These are phyloP conservation scores for Onychomys leucogaster DNA, from an alignment of 2,797 vertebrate genomes.

Conservation along the genomic window DNA sequence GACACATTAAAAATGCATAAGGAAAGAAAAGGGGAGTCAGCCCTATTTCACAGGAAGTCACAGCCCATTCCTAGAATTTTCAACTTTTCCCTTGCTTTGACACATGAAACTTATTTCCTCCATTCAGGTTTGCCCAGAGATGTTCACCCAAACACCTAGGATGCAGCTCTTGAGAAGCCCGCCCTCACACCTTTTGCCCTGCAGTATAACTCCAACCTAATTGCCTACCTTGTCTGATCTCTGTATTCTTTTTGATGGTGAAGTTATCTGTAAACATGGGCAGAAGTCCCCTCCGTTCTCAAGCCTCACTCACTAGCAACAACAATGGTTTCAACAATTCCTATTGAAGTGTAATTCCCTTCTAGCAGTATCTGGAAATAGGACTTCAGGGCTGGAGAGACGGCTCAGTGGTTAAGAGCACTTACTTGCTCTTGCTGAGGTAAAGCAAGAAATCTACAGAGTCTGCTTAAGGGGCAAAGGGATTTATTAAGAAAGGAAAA, in stretches of 20 bases:
- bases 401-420: not conserved
- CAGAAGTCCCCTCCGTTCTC: not conserved
- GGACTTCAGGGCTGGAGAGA: not conserved
- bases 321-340: not conserved
- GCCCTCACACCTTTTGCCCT: not conserved
- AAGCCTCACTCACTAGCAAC: not conserved
- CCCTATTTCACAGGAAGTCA: not conserved
- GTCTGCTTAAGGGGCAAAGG: too few relatives aligned
- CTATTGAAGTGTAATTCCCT: not conserved
- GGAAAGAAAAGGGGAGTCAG: not conserved
- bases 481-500: too few relatives aligned
- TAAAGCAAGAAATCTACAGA: too few relatives aligned
- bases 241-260: not conserved
- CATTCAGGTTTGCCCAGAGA: not conserved
- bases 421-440: not conserved
- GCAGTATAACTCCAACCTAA: too few relatives aligned
- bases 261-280: not conserved
- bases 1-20: not conserved
- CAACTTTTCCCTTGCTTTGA: not conserved
- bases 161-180: not conserved
- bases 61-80: not conserved
- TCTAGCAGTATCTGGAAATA: not conserved
- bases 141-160: not conserved
- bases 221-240: not conserved
- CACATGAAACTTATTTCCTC: not conserved